phyloP scores from a whole-genome alignment of 2,797 vertebrate species.

The Mormyrus proboscirostris region DNA sequence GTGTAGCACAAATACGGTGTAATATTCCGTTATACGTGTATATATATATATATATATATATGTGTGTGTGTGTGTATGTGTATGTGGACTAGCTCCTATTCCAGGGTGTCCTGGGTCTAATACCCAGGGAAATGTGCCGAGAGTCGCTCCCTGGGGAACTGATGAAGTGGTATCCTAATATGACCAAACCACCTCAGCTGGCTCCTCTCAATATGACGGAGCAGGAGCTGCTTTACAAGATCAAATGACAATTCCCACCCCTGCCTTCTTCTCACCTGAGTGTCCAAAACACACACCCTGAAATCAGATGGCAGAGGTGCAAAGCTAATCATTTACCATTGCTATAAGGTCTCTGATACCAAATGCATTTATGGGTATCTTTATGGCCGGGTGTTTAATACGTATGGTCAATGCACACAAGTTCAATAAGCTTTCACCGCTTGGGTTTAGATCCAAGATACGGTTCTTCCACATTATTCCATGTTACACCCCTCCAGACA shows the following conservation, averaged over 20 bases:
- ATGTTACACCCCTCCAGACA: neutral
- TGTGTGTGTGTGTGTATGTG: neutral
- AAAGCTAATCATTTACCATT: neutral
- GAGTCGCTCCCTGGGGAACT: neutral
- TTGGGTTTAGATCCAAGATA: neutral
- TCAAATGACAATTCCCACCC: neutral
- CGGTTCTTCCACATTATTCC: neutral
- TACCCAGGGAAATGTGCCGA: neutral
- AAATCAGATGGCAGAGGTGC: neutral
- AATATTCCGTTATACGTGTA: neutral
- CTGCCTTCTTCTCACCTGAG: neutral
- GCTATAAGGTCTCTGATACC: neutral
- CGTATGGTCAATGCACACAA: neutral
- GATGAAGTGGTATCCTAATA: neutral
- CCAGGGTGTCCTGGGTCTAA: neutral
- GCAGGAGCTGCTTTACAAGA: neutral
- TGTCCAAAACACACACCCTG: neutral
- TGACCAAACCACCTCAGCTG: neutral
- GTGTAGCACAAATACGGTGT: neutral
- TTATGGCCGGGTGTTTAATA: neutral
- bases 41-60: neutral
- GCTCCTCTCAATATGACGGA: neutral
- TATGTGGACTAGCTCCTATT: neutral
- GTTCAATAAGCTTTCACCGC: neutral
- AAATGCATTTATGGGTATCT: neutral